Percentiles rank a stretch among this genome's conserved stretches.
These are phyloP conservation scores for Acanthisitta chloris DNA, from an alignment of 2,113 vertebrate species.

Conservation along the genomic window DNA sequence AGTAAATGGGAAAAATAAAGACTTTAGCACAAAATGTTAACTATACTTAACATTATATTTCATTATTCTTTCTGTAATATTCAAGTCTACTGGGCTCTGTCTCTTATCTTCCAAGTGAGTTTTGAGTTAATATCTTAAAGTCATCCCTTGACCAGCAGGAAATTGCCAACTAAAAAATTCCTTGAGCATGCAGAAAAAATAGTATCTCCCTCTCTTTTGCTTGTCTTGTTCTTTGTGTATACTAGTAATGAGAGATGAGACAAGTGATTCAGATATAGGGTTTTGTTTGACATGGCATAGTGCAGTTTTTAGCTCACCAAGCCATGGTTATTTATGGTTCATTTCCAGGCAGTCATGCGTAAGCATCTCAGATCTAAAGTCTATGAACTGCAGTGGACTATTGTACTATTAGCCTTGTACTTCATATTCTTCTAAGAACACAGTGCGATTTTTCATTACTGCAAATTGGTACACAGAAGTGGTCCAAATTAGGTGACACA, in stretches of 20 bases:
- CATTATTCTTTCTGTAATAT: neutral
- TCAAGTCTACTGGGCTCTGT: neutral
- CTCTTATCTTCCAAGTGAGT: neutral
- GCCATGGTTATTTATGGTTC: slow-evolving; percentile 23
- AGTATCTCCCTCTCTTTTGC: neutral
- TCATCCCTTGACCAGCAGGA: neutral
- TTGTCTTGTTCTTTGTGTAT: neutral
- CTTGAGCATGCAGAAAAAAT: neutral
- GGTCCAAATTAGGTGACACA: neutral
- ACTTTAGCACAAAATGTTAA: neutral
- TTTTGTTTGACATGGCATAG: neutral
- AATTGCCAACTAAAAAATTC: neutral
- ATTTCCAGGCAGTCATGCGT: slow-evolving; percentile 22
- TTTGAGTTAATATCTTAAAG: neutral
- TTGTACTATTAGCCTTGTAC: neutral
- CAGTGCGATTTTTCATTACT: neutral
- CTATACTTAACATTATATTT: neutral
- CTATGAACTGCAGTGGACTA: neutral
- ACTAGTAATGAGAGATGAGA: neutral
- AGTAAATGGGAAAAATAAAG: neutral
- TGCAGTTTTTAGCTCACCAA: slow-evolving; percentile 40
- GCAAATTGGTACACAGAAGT: neutral
- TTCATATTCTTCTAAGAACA: neutral
- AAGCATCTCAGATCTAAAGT: slow-evolving; percentile 8
- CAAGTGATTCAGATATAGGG: neutral